Percentiles rank a stretch among this genome's conserved stretches.
phyloP scores from a whole-genome alignment of 2,113 vertebrate genomes.

The Oxyura jamaicensis region DNA sequence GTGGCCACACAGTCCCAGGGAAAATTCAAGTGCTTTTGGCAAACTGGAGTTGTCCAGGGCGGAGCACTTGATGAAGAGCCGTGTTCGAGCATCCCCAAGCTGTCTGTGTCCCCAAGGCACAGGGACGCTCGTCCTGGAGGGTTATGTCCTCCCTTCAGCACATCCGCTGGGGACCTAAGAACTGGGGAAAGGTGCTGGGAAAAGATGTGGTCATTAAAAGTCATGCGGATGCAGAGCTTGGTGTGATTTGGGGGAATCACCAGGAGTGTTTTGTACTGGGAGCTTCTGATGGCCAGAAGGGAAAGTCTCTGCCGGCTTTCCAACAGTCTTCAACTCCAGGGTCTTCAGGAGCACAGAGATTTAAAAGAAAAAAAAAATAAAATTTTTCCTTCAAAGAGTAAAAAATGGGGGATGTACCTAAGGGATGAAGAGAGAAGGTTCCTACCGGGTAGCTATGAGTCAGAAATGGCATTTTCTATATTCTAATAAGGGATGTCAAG shows the following conservation, averaged over 20 bases:
- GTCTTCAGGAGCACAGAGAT: background rate
- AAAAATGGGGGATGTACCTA: background rate
- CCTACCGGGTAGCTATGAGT: constrained; percentile 18
- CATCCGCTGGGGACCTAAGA: background rate
- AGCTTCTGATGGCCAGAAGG: background rate
- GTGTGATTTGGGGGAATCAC: background rate
- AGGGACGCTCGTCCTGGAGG: background rate
- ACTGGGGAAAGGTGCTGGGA: background rate
- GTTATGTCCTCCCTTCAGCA: background rate
- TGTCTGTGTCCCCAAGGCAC: background rate
- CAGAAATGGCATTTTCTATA: constrained; percentile 41
- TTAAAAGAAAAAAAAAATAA: background rate
- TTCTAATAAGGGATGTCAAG: constrained; percentile 24
- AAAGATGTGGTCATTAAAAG: background rate
- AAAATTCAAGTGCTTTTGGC: background rate
- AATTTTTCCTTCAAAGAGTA: background rate
- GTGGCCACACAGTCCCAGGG: background rate
- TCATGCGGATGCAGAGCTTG: background rate
- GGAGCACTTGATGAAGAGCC: background rate
- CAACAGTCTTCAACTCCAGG: background rate
- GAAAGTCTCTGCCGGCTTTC: background rate
- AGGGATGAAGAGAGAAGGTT: background rate
- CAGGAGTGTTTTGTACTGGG: background rate
- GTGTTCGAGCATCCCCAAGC: rapidly evolving
- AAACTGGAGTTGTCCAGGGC: background rate